Evolutionary conservation across 2,797 vertebrate genomes (phyloP), one percentile per base, ranked within the genome.

Genomic region (Thamnophis elegans): DNA sequence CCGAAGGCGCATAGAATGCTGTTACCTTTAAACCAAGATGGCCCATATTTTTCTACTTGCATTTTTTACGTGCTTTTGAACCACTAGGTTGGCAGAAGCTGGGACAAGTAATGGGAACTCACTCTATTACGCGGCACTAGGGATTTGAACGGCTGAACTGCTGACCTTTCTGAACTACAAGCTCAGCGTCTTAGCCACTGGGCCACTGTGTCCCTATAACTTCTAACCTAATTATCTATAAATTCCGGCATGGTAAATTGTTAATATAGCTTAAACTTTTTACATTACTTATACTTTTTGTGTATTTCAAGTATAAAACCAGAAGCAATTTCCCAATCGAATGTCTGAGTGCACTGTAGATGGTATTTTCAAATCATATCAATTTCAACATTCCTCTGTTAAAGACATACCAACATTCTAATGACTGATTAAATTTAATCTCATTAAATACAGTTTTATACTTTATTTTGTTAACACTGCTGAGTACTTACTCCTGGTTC

Each of bases 401-500:
- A 97, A 96, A 97, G 93, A 95, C 97, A 98, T 97, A 97, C 96
- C 94, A 91, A 95, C 95, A 91, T 91, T 96, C 93, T 93, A 96
- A 98, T 97, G 97, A 97, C 90, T 28, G 26, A 62, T 28, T 28
- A 62, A 62, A 62, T 62, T 1, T 62, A 28, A 28, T 62, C 60
- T 62, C 1, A 28, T 62, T 62, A 62, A 62, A 62, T 97, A 97
- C 96, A 97, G 97, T 97, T 97, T 97, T 97, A 97, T 95, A 97
- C 93, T 92, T 94, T 97, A 42, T 97, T 97, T 85, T 95, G 60
- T 96, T 96, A 97, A 96, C 95, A 97, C 97, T 82, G 87, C 96
- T 95, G 95, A 96, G 95, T 97, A 99, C 99, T 99, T 98, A 99
- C 99, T 99, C 99, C 97, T 99, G 98, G 96, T 98, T 99, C 98